Conservation (phyloP, 1,140 invertebrate genomes). For the Dreissena polymorpha region DNA sequence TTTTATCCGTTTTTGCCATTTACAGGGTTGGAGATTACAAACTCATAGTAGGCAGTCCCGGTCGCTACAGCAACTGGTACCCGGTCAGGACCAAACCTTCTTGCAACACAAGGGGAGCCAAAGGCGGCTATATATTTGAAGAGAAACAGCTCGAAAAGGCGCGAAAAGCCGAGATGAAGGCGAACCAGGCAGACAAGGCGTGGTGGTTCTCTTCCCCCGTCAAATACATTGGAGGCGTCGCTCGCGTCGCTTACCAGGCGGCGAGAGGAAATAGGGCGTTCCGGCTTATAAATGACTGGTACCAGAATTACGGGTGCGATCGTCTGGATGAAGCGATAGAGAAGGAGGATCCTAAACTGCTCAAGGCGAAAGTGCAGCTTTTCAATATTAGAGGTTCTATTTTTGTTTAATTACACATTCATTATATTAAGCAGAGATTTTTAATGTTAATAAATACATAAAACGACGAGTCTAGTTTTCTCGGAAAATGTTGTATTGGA, state of each 20-base stretch:
- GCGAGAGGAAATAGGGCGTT: background rate
- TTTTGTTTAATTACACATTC: background rate
- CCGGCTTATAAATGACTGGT: slow-evolving; percentile 16
- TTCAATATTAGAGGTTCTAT: slow-evolving; percentile 42
- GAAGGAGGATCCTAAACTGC: slow-evolving; percentile 18
- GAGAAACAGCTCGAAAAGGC: slow-evolving; percentile 19
- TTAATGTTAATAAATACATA: no score
- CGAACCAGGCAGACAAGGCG: background rate
- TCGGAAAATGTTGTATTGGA: no score
- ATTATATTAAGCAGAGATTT: background rate
- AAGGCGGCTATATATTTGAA: slow-evolving; percentile 24
- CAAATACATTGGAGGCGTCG: slow-evolving; percentile 20
- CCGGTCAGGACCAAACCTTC: slow-evolving; percentile 37
- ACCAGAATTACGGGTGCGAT: slow-evolving; percentile 36
- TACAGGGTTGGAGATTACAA: slow-evolving; percentile 55
- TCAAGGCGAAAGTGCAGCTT: slow-evolving; percentile 23
- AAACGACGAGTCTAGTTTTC: no score
- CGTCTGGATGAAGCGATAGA: slow-evolving; percentile 19
- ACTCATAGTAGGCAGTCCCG: slow-evolving; percentile 56
- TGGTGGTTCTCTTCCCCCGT: slow-evolving; percentile 36
- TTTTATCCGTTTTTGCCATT: no score
- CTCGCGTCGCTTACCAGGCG: background rate
- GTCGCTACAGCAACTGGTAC: slow-evolving; percentile 57
- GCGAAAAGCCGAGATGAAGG: background rate
- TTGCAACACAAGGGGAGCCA: slow-evolving; percentile 27